These are phyloP conservation scores for Vannuccia rotundouncinata DNA, from an alignment of 2,888 invertebrate genomes.

Conservation along the genomic window DNA sequence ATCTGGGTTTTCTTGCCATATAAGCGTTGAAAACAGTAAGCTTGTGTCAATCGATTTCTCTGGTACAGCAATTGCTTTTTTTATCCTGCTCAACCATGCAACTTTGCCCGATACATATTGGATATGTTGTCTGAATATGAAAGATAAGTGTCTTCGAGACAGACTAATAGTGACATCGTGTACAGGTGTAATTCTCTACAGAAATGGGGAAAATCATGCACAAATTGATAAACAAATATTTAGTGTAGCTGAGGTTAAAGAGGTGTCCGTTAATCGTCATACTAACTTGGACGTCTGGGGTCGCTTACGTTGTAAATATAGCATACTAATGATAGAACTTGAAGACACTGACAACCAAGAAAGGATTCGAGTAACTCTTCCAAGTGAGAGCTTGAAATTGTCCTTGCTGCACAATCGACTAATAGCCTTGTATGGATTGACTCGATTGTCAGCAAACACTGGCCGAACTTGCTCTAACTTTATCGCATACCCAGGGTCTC, in stretches of 20 bases:
- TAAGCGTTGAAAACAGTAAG: no score
- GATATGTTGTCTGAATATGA: not conserved
- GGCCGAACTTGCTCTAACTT: not conserved
- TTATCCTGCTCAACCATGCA: not conserved
- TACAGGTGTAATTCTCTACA: not conserved
- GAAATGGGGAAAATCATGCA: not conserved
- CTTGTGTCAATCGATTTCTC: not conserved
- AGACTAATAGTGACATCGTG: not conserved
- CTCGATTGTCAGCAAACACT: not conserved
- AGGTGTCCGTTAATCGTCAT: not conserved
- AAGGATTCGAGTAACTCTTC: not conserved
- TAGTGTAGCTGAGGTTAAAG: not conserved
- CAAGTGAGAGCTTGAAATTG: not conserved
- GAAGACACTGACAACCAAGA: not conserved
- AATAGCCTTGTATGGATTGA: not conserved
- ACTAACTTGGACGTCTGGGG: not conserved
- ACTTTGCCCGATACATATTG: not conserved
- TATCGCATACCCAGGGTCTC: not conserved
- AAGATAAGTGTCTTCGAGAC: not conserved
- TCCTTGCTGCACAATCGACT: not conserved
- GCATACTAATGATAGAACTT: not conserved
- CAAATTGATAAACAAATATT: not conserved
- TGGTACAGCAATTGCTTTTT: not conserved
- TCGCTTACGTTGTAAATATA: not conserved
- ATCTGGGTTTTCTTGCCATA: no score